These are phyloP conservation scores for Thermophis baileyi DNA, from an alignment of 2,113 vertebrate species.

Conservation along the genomic window DNA sequence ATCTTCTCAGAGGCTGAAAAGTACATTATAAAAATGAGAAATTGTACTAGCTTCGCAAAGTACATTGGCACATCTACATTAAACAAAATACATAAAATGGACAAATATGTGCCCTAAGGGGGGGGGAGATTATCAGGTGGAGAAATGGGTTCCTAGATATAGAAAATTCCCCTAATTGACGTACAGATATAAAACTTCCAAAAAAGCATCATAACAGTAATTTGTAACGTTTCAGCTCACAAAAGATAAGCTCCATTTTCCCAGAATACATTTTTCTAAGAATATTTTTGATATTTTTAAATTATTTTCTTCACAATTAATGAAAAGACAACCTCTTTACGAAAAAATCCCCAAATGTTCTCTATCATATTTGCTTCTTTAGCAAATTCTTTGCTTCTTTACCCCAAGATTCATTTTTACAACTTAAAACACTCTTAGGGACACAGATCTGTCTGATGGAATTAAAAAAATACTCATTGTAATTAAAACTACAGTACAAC, in stretches of 20 bases:
- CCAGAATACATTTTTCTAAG: background rate
- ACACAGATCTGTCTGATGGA: background rate
- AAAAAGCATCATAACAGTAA: background rate
- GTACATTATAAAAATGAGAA: slow-evolving; percentile 14
- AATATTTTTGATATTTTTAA: background rate
- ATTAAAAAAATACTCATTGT: background rate
- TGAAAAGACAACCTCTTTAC: background rate
- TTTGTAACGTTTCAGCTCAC: background rate
- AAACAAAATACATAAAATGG: slow-evolving; percentile 21
- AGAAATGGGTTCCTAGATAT: background rate
- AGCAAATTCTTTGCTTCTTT: background rate
- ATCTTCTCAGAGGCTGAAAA: slow-evolving; percentile 42
- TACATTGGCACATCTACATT: background rate
- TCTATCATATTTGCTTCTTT: background rate
- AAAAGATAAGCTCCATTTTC: background rate
- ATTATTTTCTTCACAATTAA: background rate
- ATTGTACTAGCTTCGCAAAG: slow-evolving; percentile 44
- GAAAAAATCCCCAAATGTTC: background rate
- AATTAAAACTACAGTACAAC: background rate
- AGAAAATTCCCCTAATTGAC: background rate
- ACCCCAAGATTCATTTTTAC: background rate
- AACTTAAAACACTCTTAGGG: background rate
- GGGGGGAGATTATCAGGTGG: background rate
- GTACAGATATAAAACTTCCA: background rate
- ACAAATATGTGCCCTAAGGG: slow-evolving; percentile 7